These are phyloP conservation scores for Mustelus asterias DNA, from an alignment of 2,113 vertebrate genomes.

Conservation along the genomic window DNA sequence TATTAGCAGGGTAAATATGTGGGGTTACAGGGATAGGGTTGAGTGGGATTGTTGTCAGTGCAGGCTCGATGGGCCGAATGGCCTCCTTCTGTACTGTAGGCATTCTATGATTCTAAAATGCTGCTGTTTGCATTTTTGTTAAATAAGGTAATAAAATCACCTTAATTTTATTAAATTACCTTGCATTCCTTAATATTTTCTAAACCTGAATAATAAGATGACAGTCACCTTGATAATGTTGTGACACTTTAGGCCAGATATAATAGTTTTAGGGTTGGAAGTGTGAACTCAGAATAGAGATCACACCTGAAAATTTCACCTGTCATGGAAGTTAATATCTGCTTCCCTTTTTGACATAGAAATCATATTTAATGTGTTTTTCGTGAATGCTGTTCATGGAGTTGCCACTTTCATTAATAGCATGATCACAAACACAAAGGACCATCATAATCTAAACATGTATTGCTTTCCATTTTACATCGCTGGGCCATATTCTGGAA, in stretches of 20 bases:
- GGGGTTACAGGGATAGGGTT: no score
- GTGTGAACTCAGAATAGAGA: constrained; percentile 16
- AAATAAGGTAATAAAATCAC: background rate
- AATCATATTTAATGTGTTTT: background rate
- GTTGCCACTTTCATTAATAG: background rate
- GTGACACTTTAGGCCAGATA: background rate
- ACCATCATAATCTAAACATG: background rate
- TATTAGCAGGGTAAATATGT: no score
- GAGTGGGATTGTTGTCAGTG: no score
- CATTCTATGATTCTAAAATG: no score
- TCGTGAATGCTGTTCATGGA: background rate
- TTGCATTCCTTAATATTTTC: background rate
- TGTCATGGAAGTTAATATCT: background rate
- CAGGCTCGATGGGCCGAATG: no score
- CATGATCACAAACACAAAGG: background rate
- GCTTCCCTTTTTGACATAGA: background rate
- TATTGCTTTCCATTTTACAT: background rate
- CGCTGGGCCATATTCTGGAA: background rate
- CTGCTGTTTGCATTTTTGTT: background rate
- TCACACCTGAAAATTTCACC: background rate
- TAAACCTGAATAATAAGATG: background rate
- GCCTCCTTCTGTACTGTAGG: no score
- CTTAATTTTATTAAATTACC: background rate
- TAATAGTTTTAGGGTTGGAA: background rate
- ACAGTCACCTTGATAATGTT: background rate